Evolutionary conservation across 2,888 invertebrate genomes (phyloP).

Genomic region (Sialis lutaria): DNA sequence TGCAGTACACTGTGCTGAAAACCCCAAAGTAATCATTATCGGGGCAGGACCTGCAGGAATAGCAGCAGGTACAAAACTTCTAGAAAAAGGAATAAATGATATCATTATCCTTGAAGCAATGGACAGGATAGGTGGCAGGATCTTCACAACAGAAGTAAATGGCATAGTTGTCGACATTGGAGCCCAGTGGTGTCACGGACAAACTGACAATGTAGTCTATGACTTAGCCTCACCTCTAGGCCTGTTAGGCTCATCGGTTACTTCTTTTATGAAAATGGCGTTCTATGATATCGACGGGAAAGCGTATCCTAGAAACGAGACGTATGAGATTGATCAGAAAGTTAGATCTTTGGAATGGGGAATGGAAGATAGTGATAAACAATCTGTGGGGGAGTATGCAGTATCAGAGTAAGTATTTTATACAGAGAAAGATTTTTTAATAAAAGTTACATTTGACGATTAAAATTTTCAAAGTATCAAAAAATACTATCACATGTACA

Average conservation of each 20-base stretch:
- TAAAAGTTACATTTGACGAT: no score
- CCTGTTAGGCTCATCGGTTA: constrained; percentile 13
- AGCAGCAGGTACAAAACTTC: constrained; percentile 26
- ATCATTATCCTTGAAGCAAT: constrained; percentile 43
- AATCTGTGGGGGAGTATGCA: no score
- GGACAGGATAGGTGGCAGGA: constrained; percentile 36
- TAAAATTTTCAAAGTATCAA: no score
- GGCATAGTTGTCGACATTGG: constrained; percentile 17
- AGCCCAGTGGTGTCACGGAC: constrained; percentile 25
- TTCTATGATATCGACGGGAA: constrained; percentile 18
- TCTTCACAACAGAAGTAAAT: constrained; percentile 15
- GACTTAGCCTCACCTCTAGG: constrained; percentile 18
- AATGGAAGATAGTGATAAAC: no score
- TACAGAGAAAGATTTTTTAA: no score
- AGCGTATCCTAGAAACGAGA: no score
- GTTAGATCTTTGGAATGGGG: no score
- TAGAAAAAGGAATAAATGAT: constrained; percentile 20
- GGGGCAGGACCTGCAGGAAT: constrained; percentile 40
- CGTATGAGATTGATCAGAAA: no score
- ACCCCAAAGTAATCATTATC: constrained; percentile 28
- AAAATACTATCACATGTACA: no score
- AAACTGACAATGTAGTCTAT: constrained; percentile 21
- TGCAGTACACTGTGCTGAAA: background rate
- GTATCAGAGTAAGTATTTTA: no score
- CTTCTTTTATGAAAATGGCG: constrained; percentile 14